Percentiles rank a stretch among this genome's conserved stretches.
Conservation (phyloP, 2,113 vertebrate genomes). For the Diadophis punctatus region DNA sequence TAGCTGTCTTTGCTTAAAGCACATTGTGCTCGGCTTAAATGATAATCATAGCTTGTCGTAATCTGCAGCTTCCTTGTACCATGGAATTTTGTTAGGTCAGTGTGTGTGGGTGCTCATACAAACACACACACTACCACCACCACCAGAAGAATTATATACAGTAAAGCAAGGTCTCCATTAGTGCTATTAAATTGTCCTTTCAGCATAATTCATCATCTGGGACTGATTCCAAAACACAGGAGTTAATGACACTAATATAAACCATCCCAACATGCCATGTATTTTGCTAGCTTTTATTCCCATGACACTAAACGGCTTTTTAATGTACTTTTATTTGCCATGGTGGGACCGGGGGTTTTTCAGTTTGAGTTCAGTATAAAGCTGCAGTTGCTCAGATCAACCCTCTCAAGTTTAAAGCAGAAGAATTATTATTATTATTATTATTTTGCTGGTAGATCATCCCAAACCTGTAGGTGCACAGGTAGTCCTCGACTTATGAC, state of each 20-base stretch:
- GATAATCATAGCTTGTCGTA: conserved; percentile 23
- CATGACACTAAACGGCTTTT: conserved; percentile 71
- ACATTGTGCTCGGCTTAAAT: conserved; percentile 22
- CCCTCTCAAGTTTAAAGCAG: conserved; percentile 39
- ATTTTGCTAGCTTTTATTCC: conserved; percentile 69
- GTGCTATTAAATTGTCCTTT: conserved; percentile 69
- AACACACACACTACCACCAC: background rate
- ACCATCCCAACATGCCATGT: conserved; percentile 62
- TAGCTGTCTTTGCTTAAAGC: conserved; percentile 40
- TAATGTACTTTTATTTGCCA: conserved; percentile 65
- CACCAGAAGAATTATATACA: conserved; percentile 23
- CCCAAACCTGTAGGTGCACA: background rate
- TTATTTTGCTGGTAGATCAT: background rate
- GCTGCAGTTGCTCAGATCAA: conserved; percentile 49
- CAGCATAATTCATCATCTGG: conserved; percentile 72
- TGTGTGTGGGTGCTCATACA: conserved; percentile 43
- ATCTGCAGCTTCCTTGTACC: background rate
- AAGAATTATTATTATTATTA: background rate
- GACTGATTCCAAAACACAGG: conserved; percentile 71
- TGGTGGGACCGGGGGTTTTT: conserved; percentile 55
- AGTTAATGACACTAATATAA: conserved; percentile 71
- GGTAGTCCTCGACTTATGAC: background rate
- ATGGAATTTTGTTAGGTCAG: background rate
- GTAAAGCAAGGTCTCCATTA: conserved; percentile 64
- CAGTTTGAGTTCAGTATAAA: conserved; percentile 48